Evolutionary conservation across 2,113 vertebrate genomes (phyloP).

Genomic region (Misgurnus mizolepis): DNA sequence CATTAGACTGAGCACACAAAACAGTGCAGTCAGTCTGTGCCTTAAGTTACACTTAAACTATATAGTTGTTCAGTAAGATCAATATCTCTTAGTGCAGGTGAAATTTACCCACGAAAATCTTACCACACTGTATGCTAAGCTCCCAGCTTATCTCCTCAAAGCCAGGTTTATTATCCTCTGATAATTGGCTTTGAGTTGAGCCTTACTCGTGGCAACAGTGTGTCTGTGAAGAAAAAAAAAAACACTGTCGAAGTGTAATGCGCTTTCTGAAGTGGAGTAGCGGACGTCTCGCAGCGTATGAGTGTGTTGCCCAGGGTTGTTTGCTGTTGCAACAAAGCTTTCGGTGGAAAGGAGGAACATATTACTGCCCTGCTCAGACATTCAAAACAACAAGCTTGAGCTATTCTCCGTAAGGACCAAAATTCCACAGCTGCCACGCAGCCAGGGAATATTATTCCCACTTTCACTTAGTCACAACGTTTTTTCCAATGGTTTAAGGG

Average conservation of each 20-base stretch:
- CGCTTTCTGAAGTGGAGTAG: slow-evolving; percentile 4
- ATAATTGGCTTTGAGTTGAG: slow-evolving; percentile 46
- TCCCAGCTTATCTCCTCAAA: slow-evolving; percentile 19
- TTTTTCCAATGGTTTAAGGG: slow-evolving; percentile 16
- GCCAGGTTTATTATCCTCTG: slow-evolving; percentile 24
- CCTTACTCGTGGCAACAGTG: neutral
- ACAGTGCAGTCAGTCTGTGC: neutral
- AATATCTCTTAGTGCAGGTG: slow-evolving; percentile 30
- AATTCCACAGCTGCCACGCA: slow-evolving; percentile 55
- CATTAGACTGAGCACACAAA: neutral
- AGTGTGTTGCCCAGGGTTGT: slow-evolving; percentile 41
- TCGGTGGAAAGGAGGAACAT: slow-evolving; percentile 55
- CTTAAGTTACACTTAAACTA: neutral
- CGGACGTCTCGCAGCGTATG: slow-evolving; percentile 27
- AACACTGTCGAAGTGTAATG: neutral
- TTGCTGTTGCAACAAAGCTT: slow-evolving; percentile 58
- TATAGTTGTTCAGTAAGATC: neutral
- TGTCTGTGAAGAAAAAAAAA: slow-evolving; percentile 1
- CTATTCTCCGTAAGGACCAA: slow-evolving; percentile 50
- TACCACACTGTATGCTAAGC: neutral
- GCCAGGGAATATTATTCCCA: slow-evolving; percentile 48
- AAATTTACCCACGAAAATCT: slow-evolving; percentile 18
- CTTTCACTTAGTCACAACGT: slow-evolving; percentile 27
- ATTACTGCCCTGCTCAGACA: slow-evolving; percentile 45
- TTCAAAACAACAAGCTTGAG: slow-evolving; percentile 60